Evolutionary conservation across 2,797 vertebrate species (phyloP).

Genomic region (Diglossa cyanea): DNA sequence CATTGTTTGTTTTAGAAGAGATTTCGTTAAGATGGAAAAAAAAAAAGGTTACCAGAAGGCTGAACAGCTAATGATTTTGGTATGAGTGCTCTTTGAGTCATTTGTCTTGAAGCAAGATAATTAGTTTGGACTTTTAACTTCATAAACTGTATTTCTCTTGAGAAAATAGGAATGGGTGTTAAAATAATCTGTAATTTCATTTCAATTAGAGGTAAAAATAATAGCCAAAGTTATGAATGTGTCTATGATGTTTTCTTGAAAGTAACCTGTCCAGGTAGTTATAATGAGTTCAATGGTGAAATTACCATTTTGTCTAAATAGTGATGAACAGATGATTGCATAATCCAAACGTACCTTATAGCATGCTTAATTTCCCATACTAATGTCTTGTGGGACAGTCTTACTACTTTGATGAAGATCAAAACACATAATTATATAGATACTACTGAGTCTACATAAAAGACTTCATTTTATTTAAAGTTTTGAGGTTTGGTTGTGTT

Average conservation of each 20-base stretch:
- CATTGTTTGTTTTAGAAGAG: background rate
- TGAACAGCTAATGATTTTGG: background rate
- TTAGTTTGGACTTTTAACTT: background rate
- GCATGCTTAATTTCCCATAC: background rate
- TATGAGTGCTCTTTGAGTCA: background rate
- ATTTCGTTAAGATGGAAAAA: background rate
- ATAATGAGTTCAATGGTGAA: background rate
- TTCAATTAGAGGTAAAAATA: background rate
- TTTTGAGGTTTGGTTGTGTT: background rate
- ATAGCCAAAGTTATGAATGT: background rate
- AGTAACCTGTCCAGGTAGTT: background rate
- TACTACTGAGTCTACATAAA: background rate
- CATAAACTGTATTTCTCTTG: background rate
- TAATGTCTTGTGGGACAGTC: background rate
- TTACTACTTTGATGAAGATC: background rate
- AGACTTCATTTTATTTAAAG: background rate
- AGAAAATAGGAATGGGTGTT: background rate
- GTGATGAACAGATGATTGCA: background rate
- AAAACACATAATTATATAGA: background rate
- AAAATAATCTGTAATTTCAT: background rate
- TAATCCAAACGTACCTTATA: background rate
- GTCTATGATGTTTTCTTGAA: background rate
- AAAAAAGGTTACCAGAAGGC: background rate
- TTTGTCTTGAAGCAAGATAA: background rate
- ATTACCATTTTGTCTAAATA: background rate